Evolutionary conservation across 2,888 invertebrate genomes (phyloP).

Genomic region (Acronicta aceris): DNA sequence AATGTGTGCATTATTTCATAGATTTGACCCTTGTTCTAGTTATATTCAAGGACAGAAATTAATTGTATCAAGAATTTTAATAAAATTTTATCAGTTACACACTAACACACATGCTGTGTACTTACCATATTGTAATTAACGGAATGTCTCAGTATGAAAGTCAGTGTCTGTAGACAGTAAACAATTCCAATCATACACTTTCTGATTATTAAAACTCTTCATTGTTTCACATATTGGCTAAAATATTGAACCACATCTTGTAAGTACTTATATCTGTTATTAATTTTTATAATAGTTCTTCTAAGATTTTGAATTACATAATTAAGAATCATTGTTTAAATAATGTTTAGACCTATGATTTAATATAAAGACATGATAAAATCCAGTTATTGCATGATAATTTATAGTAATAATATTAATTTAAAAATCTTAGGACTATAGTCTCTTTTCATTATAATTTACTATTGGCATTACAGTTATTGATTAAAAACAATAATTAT

Average conservation of each 20-base stretch:
- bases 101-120: conserved; percentile 10
- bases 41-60: conserved; percentile 27
- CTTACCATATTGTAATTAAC: conserved; percentile 15
- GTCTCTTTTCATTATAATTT: no score
- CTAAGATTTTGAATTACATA: no score
- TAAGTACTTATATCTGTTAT: not conserved
- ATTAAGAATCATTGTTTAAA: no score
- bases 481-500: not conserved
- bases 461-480: not conserved
- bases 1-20: not conserved
- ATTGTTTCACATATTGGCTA: conserved; percentile 16
- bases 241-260: not conserved
- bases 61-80: conserved; percentile 16
- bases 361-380: no score
- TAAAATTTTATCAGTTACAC: conserved; percentile 4
- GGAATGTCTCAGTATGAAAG: conserved; percentile 39
- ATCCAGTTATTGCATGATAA: no score
- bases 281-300: no score
- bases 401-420: no score
- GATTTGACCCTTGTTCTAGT: conserved; percentile 24
- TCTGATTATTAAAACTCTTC: conserved; percentile 48
- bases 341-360: no score
- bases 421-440: no score
- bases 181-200: conserved; percentile 46
- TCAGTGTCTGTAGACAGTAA: conserved; percentile 28